phyloP scores from a whole-genome alignment of 2,113 vertebrate genomes.

The Mesocricetus auratus region DNA sequence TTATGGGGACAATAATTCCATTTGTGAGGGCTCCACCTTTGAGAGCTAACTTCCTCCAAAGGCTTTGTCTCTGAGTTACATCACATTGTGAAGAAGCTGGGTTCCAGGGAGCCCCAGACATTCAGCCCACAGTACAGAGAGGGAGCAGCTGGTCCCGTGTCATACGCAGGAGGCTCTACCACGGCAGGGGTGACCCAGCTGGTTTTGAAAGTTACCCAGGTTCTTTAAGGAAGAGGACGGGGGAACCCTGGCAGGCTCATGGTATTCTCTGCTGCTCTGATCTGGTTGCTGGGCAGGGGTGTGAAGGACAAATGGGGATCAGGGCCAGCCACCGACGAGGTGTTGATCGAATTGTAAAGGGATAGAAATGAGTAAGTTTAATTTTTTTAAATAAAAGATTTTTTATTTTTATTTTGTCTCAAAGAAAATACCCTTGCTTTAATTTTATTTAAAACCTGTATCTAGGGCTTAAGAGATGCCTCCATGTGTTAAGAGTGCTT shows the following conservation, averaged over 20 bases:
- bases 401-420: constrained; percentile 16
- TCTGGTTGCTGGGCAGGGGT: too few species aligned
- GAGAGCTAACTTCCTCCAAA: not conserved
- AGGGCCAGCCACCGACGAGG: not conserved
- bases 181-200: not conserved
- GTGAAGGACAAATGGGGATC: not conserved
- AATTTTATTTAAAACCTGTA: not conserved
- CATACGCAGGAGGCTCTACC: not conserved
- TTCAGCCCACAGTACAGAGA: not conserved
- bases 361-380: not conserved
- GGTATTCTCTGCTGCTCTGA: not conserved
- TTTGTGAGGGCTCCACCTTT: not conserved
- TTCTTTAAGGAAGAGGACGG: not conserved
- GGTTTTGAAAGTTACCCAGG: not conserved
- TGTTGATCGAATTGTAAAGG: not conserved
- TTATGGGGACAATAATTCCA: not conserved
- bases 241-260: not conserved
- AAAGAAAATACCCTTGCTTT: not conserved
- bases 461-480: not conserved
- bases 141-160: not conserved
- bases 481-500: not conserved
- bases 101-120: not conserved
- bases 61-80: not conserved
- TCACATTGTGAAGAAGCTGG: not conserved
- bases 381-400: not conserved